Base-by-base conservation (phyloP, 2,888 invertebrate species). In the Rapana venosa region DNA sequence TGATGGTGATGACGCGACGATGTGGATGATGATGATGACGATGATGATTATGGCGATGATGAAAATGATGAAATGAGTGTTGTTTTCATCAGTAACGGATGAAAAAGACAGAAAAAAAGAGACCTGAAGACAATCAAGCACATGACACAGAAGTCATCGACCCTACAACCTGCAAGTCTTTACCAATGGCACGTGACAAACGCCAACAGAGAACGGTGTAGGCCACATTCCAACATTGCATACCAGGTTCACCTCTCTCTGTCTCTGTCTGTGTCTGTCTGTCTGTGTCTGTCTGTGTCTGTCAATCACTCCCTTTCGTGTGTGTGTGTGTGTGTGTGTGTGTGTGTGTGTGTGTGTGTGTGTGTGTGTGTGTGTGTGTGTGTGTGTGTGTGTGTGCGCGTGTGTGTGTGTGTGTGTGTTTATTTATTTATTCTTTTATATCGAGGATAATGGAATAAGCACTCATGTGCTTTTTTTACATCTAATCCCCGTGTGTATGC, bases 361-460 rank as follows among this genome's bases (percentile, higher is more conserved):
- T 56, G 79, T 88, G 74, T 88, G 79, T n/a, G 47, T 81, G 88
- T 88, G 79, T 30, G 81, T 88, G 79, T 81, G 81, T 88, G 79
- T 20, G 81, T 88, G 58, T 58, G 79, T 81, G 56, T 58, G 88
- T 77, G 56, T 32, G 85, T 32, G 58, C 26, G 85, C n/a, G 58
- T 58, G n/a, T 85, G 61, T 85, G 58, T 58, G 85, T 30, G 56
- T 56, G 61, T 58, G 58, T 58, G 85, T 61, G 61, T 56, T n/a
- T 30, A 58, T 85, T 30, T 61, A 32, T n/a, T n/a, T n/a, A n/a
- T n/a, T n/a, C n/a, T n/a, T n/a, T n/a, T n/a, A n/a, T n/a, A n/a
- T n/a, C n/a, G n/a, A n/a, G n/a, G n/a, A n/a, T n/a, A n/a, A n/a
- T n/a, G n/a, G n/a, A n/a, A n/a, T n/a, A n/a, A n/a, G n/a, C n/a